These are phyloP conservation scores for Melanotus villosus DNA, from an alignment of 2,888 invertebrate species.

Conservation along the genomic window DNA sequence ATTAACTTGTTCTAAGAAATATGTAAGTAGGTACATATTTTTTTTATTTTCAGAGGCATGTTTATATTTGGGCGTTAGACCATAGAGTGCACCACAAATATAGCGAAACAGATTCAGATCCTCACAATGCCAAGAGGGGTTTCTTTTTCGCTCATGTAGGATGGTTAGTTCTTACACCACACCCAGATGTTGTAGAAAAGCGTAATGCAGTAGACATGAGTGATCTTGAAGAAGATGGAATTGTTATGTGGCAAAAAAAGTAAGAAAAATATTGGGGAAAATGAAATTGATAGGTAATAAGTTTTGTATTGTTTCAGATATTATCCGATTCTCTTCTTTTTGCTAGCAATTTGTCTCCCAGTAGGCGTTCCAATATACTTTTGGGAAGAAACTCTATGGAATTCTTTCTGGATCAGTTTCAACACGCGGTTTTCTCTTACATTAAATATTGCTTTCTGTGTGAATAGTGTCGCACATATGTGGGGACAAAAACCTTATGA, in stretches of 20 bases:
- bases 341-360: slow-evolving; percentile 82
- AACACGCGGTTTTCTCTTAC: slow-evolving; percentile 87
- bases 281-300: not conserved
- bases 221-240: slow-evolving; percentile 80
- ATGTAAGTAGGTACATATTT: too few species aligned
- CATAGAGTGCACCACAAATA: slow-evolving; percentile 93
- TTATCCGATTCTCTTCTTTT: slow-evolving; percentile 81
- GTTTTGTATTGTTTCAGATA: slow-evolving; percentile 69
- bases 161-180: slow-evolving; percentile 90
- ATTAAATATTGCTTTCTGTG: slow-evolving; percentile 92
- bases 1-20: too few species aligned
- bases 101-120: slow-evolving; percentile 89
- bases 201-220: slow-evolving; percentile 78
- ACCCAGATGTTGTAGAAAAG: slow-evolving; percentile 81
- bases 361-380: slow-evolving; percentile 84
- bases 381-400: slow-evolving; percentile 86
- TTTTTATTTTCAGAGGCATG: slow-evolving; percentile 76
- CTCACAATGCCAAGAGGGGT: slow-evolving; percentile 87
- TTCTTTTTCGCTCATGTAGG: slow-evolving; percentile 89
- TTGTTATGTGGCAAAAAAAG: slow-evolving; percentile 84
- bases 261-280: slow-evolving; percentile 54
- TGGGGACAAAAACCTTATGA: slow-evolving; percentile 96
- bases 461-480: slow-evolving; percentile 96
- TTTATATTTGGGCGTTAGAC: slow-evolving; percentile 89
- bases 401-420: slow-evolving; percentile 88